Conservation (phyloP, 2,888 invertebrate species). For the Ypsolopha sequella region DNA sequence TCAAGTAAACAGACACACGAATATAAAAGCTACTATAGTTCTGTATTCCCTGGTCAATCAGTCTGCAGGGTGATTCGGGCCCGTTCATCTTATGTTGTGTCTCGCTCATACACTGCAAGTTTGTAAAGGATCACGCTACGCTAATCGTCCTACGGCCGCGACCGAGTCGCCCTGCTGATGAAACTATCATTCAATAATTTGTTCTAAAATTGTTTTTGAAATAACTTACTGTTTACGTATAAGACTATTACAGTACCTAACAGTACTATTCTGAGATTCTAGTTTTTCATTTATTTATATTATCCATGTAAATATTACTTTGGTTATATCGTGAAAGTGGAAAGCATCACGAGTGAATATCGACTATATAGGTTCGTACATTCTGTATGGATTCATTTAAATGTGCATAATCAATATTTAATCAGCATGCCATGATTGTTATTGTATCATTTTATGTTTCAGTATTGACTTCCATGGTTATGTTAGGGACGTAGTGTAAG, state of each 20-base stretch:
- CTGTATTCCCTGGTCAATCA: no score
- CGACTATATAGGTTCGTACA: conserved; percentile 4
- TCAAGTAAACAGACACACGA: no score
- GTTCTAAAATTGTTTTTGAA: background rate
- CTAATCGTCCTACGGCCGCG: no score
- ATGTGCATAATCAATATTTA: conserved; percentile 58
- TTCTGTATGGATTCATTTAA: conserved; percentile 26
- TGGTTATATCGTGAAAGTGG: conserved; percentile 3
- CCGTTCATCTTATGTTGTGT: no score
- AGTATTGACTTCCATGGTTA: conserved; percentile 65
- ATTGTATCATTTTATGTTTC: conserved; percentile 52
- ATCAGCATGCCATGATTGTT: conserved; percentile 38
- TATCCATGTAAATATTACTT: conserved; percentile 9
- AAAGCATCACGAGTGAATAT: background rate
- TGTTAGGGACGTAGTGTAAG: conserved; percentile 54
- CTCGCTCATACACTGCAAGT: no score
- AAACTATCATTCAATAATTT: background rate
- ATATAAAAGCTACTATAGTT: no score
- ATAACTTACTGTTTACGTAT: background rate
- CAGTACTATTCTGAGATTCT: conserved; percentile 1
- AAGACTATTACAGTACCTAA: background rate
- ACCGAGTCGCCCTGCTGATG: no score
- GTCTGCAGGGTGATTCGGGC: no score
- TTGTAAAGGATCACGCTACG: no score
- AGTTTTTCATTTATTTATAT: background rate